These are phyloP conservation scores for Lipotes vexillifer DNA, from an alignment of 2,113 vertebrate genomes.

Conservation along the genomic window DNA sequence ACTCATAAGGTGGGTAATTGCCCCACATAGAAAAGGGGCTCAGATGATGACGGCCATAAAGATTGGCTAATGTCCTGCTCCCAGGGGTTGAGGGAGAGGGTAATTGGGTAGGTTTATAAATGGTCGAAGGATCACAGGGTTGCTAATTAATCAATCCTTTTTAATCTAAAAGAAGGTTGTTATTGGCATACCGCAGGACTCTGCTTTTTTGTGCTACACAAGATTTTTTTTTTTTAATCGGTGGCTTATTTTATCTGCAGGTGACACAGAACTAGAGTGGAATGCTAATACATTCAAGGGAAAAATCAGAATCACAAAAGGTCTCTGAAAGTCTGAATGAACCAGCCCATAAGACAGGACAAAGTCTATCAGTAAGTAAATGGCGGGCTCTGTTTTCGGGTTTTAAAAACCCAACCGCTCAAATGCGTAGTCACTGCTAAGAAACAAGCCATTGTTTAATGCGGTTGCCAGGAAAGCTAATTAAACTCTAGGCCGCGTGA, in stretches of 20 bases:
- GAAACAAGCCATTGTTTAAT: conserved; percentile 30
- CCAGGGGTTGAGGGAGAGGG: background rate
- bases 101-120: background rate
- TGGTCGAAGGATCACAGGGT: background rate
- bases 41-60: too few species aligned
- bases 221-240: background rate
- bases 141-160: conserved; percentile 3
- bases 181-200: background rate
- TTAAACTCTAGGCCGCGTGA: conserved; percentile 1
- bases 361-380: background rate
- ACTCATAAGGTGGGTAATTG: background rate
- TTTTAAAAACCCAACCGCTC: conserved; percentile 16
- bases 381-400: background rate
- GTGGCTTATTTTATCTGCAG: conserved; percentile 21
- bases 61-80: background rate
- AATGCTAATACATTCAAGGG: background rate
- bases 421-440: background rate
- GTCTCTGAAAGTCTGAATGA: background rate
- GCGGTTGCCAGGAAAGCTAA: conserved; percentile 43
- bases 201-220: background rate
- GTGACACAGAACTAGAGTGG: background rate
- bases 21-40: background rate
- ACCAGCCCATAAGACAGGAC: background rate
- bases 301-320: background rate
- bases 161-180: background rate